Evolutionary conservation across 2,888 invertebrate species (phyloP).

Genomic region (Scaptodrosophila latifasciaeformis): DNA sequence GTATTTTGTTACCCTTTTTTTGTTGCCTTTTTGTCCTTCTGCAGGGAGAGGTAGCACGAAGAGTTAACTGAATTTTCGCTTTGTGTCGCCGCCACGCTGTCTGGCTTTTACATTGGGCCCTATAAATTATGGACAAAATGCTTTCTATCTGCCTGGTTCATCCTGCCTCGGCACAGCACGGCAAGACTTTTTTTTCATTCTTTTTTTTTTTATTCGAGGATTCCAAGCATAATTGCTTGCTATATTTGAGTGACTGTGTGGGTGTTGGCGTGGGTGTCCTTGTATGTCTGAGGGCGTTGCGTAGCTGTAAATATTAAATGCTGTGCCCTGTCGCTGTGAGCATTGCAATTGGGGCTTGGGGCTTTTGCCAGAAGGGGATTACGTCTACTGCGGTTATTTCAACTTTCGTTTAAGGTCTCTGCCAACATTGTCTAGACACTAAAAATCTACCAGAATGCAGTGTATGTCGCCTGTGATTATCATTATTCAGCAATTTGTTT

Average conservation of each 20-base stretch:
- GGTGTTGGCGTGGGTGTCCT: constrained; percentile 15
- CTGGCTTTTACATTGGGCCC: constrained; percentile 39
- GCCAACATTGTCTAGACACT: constrained; percentile 6
- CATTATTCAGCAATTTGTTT: too few relatives aligned
- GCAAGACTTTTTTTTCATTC: neutral
- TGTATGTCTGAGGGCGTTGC: constrained; percentile 4
- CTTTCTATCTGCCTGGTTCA: too few relatives aligned
- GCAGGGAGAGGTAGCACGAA: too few relatives aligned
- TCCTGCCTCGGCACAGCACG: too few relatives aligned
- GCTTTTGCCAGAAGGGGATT: too few relatives aligned
- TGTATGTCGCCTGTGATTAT: too few relatives aligned
- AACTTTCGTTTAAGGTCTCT: too few relatives aligned
- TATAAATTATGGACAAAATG: constrained; percentile 62
- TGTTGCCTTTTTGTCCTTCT: constrained; percentile 9
- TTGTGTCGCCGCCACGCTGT: constrained; percentile 51
- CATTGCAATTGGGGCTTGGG: neutral
- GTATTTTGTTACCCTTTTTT: constrained; percentile 48
- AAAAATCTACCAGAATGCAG: neutral
- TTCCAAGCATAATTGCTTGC: constrained; percentile 50
- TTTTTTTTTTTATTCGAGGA: neutral
- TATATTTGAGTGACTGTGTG: neutral
- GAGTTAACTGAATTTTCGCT: too few relatives aligned
- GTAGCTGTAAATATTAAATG: constrained; percentile 32
- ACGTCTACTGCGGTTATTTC: too few relatives aligned
- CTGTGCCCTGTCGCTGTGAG: constrained; percentile 11